Percentiles rank a stretch among this genome's conserved stretches.
These are phyloP conservation scores for Odocoileus hemionus DNA, from an alignment of 2,113 vertebrate species.

Conservation along the genomic window DNA sequence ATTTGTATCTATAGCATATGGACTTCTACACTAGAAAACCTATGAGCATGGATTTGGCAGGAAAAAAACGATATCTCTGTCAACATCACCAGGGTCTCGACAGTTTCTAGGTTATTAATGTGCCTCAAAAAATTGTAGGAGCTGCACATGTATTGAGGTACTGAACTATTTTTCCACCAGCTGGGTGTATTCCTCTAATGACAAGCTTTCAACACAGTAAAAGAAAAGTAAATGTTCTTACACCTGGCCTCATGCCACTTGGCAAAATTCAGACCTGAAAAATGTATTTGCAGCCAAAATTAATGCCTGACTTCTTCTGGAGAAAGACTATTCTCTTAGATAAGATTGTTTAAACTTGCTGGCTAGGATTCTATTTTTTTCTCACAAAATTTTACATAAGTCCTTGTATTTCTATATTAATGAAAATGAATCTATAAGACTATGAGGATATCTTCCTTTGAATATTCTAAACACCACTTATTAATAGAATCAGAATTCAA, in stretches of 20 bases:
- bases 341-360: constrained; percentile 26
- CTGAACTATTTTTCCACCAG: constrained; percentile 50
- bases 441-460: neutral
- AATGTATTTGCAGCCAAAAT: constrained; percentile 15
- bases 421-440: neutral
- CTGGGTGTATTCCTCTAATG: neutral
- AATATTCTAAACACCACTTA: neutral
- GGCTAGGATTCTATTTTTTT: neutral
- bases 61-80: constrained; percentile 61
- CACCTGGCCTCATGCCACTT: neutral
- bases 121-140: constrained; percentile 70
- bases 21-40: constrained; percentile 22
- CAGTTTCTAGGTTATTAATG: constrained; percentile 75
- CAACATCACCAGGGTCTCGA: constrained; percentile 55
- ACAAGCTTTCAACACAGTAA: constrained; percentile 37
- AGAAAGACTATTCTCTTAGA: constrained; percentile 25
- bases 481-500: neutral
- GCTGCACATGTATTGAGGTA: constrained; percentile 51
- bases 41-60: constrained; percentile 54
- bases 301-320: neutral
- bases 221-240: constrained; percentile 58
- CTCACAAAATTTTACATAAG: neutral
- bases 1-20: constrained; percentile 45
- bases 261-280: constrained; percentile 5
- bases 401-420: neutral